Evolutionary conservation across 1,140 invertebrate species (phyloP), one percentile per base, ranked within the genome.

Genomic region (Liolophura sinensis): DNA sequence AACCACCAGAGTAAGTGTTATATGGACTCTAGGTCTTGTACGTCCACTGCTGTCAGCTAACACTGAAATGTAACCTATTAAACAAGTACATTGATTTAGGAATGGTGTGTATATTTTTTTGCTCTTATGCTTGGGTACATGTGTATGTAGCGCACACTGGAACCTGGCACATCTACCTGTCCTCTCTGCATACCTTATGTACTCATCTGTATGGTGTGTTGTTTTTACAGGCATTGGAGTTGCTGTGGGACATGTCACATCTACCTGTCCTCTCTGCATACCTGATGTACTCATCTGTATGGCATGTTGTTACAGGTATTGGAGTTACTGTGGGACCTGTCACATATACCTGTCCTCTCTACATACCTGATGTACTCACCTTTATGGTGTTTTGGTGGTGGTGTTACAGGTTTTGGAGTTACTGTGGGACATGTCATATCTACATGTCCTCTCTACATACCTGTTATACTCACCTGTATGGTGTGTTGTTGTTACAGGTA

Each of bases 211-310:
- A 40, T 40, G 9, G 31, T 40, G 31, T 40, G 31, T 40, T 40
- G 31, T 40, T 62, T 4, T 52, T 18, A 22, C 57, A 22, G n/a
- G 27, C 15, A 22, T 22, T 20, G 16, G 86, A 88, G 68, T 67
- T 87, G 22, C 69, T 88, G 16, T 88, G 87, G 87, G 84, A 86
- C 54, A 69, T 88, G 52, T 83, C 86, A 31, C 85, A 87, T 67
- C 74, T 84, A 47, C 80, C 82, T 4, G 73, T 73, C 12, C 70
- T 88, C 51, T 81, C 83, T 15, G 79, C 82, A 49, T 75, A 80
- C 56, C 72, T 88, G 57, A 81, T 87, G 31, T 40, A 9, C 51
- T 54, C 3, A 24, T 12, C 51, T 54, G n/a, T 20, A n/a, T 54
- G 12, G n/a, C 12, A 7, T 20, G n/a, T 24, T n/a, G 31, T 40